A percentile compares a stretch with the other conserved stretches of the same genome.
phyloP scores from a whole-genome alignment of 2,888 invertebrate species.

The Coelopa pilipes region DNA sequence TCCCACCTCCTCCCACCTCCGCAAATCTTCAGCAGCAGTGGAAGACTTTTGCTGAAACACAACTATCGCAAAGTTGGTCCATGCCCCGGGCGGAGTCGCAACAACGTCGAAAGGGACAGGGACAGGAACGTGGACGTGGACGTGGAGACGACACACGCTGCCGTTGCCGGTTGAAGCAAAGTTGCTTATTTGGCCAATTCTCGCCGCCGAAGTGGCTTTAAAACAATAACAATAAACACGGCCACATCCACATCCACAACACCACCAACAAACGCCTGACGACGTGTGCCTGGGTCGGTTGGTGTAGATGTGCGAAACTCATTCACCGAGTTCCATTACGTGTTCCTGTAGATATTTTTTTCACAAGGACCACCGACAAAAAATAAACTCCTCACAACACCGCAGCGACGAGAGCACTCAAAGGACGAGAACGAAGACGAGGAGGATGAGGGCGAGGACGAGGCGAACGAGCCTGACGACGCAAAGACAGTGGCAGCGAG shows the following conservation, averaged over 20 bases:
- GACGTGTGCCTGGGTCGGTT: neutral
- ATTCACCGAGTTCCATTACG: neutral
- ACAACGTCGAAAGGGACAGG: too few species aligned
- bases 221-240: constrained; percentile 57
- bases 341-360: neutral
- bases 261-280: constrained; percentile 12
- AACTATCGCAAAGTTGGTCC: neutral
- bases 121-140: too few species aligned
- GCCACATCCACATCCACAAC: constrained; percentile 7
- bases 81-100: neutral
- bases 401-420: neutral
- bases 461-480: neutral
- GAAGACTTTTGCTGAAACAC: too few species aligned
- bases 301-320: constrained; percentile 6
- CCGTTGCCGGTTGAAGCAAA: constrained; percentile 28
- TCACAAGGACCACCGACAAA: neutral
- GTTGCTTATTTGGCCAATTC: constrained; percentile 60
- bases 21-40: neutral
- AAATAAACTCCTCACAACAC: neutral
- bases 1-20: neutral
- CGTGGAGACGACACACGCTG: neutral
- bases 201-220: constrained; percentile 59
- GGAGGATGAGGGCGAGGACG: too few species aligned
- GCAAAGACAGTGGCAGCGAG: neutral
- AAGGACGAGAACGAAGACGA: too few species aligned